Conservation (phyloP, 2,888 invertebrate species). For the Serripes groenlandicus region DNA sequence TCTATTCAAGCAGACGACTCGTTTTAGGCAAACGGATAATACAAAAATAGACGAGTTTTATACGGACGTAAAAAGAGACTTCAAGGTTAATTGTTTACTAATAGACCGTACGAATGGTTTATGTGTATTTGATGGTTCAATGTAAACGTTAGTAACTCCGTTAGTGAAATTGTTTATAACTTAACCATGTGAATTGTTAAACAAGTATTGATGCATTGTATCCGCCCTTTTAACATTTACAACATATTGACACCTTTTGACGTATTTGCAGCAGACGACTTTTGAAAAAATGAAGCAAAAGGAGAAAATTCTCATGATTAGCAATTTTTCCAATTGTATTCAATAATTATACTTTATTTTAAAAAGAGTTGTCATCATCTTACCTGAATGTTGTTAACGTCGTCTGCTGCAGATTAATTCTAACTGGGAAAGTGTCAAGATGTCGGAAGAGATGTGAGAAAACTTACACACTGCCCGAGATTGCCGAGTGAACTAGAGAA, state of each 20-base stretch:
- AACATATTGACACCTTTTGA: background rate
- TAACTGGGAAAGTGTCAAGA: background rate
- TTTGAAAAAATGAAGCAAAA: background rate
- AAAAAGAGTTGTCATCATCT: no score
- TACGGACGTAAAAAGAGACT: no score
- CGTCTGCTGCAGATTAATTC: background rate
- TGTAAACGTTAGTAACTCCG: slow-evolving; percentile 11
- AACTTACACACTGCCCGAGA: no score
- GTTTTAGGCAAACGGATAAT: no score
- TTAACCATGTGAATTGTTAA: slow-evolving; percentile 1
- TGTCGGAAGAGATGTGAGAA: no score
- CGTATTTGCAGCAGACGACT: background rate
- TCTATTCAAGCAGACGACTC: no score
- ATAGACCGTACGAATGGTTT: slow-evolving; percentile 17
- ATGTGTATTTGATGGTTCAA: slow-evolving; percentile 9
- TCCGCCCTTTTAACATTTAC: background rate
- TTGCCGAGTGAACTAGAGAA: no score
- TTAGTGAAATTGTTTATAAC: slow-evolving; percentile 25
- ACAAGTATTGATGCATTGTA: slow-evolving; percentile 1
- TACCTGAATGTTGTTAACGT: background rate
- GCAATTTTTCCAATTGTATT: background rate
- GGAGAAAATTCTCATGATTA: background rate
- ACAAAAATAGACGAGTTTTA: no score
- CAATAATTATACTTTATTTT: background rate
- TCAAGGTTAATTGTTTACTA: slow-evolving; percentile 22